These are phyloP conservation scores for Drosophila azteca DNA, from an alignment of 1,140 invertebrate genomes.

Conservation along the genomic window DNA sequence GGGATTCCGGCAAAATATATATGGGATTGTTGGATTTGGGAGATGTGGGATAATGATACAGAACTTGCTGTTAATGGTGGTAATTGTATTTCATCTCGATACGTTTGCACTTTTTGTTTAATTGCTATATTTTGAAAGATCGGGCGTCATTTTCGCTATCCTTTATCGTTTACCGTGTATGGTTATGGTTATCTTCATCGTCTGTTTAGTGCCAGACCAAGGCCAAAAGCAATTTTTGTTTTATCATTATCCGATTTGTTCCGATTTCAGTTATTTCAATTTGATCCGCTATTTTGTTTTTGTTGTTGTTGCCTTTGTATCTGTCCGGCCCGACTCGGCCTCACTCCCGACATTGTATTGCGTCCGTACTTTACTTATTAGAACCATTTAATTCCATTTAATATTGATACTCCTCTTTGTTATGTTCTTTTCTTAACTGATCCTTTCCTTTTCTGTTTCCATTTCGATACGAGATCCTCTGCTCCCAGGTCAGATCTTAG, in stretches of 20 bases:
- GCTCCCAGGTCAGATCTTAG: background rate
- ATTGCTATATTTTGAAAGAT: no score
- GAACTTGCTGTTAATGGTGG: conserved; percentile 13
- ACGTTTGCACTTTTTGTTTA: conserved; percentile 10
- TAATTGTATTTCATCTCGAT: conserved; percentile 39
- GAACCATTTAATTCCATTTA: background rate
- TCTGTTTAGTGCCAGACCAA: conserved; percentile 42
- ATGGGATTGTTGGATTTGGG: no score
- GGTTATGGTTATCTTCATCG: conserved; percentile 12
- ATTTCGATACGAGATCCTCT: background rate
- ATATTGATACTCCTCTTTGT: conserved; percentile 4
- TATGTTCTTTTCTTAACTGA: conserved; percentile 9
- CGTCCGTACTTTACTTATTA: background rate
- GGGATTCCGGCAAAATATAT: no score
- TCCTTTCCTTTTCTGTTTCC: no score
- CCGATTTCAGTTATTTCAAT: conserved; percentile 19
- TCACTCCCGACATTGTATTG: background rate
- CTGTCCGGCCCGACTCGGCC: background rate
- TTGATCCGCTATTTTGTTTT: conserved; percentile 17
- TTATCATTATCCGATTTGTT: conserved; percentile 19
- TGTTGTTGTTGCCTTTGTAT: conserved; percentile 3
- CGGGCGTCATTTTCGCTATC: no score
- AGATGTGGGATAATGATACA: background rate
- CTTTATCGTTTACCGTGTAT: no score
- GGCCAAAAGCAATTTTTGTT: conserved; percentile 40